Base-by-base conservation (phyloP, 2,797 vertebrate species). In the Xiphophorus birchmanni region DNA sequence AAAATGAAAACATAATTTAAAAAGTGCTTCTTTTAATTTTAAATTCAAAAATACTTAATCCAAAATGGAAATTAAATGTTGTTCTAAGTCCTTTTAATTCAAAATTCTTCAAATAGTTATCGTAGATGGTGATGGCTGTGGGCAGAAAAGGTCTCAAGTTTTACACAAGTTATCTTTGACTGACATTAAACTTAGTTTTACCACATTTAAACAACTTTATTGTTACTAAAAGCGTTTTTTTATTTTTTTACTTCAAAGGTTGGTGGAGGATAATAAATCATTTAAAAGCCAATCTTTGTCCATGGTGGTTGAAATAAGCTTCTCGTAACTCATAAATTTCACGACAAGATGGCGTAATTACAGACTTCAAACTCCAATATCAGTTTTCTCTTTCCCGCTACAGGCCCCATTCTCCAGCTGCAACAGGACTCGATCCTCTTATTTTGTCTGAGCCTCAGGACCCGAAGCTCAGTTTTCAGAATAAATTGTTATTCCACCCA, bases 361-460 rank as follows among this genome's bases (percentile, higher is more conserved):
- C 9, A 29, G 76, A 71, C 47, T 63, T 82, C 35, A 81, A 75
- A 85, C 17, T 23, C 44, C 65, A 56, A 74, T 88, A 79, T 91
- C 74, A 40, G 8, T 78, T 90, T 88, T 81, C 83, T 80, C 75
- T 76, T 58, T 89, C 80, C 78, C 56, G 75, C 60, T 18, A 76
- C 32, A 45, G 52, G 47, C 78, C 69, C 76, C 23, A 52, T 84
- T 75, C 58, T 56, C 5, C 15, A 23, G 48, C 74, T 71, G 77
- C 21, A 63, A 84, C 40, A 71, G 86, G 80, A 65, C 74, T 86
- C 76, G 81, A 0, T 77, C 83, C 74, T 79, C 54, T n/a, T 77
- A 84, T 85, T 91, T 89, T 89, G 84, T 50, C 86, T 84, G 85
- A 87, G 93, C 93, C 94, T 88, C 86, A 29, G 93, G 94, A 93